phyloP scores from a whole-genome alignment of 2,113 vertebrate species.

The Motacilla alba region DNA sequence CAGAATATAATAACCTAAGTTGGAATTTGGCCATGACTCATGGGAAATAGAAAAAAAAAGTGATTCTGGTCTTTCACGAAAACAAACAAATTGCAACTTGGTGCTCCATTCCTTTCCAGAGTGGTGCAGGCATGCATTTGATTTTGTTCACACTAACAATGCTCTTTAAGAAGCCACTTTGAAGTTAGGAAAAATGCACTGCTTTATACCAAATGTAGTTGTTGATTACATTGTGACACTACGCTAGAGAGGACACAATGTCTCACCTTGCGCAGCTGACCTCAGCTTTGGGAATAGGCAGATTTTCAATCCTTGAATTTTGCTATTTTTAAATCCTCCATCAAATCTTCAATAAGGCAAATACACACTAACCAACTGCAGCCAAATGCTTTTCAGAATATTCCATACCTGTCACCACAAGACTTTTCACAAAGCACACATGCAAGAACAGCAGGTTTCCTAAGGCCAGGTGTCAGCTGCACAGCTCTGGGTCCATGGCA shows the following conservation, averaged over 20 bases:
- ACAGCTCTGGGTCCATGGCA: not conserved
- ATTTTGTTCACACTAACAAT: not conserved
- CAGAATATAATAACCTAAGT: slow-evolving; percentile 49
- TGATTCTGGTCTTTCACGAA: not conserved
- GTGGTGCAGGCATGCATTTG: not conserved
- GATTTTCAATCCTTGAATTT: not conserved
- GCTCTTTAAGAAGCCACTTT: not conserved
- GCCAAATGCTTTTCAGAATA: not conserved
- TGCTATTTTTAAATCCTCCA: not conserved
- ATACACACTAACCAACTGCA: not conserved
- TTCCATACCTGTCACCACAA: not conserved
- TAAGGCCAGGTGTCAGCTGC: not conserved
- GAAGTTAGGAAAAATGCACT: not conserved
- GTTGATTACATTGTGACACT: not conserved
- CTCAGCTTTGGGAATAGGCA: not conserved
- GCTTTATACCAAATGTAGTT: not conserved
- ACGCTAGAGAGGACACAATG: not conserved
- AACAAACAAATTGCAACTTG: not conserved
- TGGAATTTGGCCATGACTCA: slow-evolving; percentile 26
- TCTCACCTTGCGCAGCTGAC: not conserved
- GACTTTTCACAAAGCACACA: not conserved
- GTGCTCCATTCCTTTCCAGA: not conserved
- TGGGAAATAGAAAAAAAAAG: not conserved
- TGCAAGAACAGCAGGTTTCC: not conserved
- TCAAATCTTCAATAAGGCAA: not conserved